phyloP scores from a whole-genome alignment of 2,113 vertebrate genomes.

The Bos javanicus region DNA sequence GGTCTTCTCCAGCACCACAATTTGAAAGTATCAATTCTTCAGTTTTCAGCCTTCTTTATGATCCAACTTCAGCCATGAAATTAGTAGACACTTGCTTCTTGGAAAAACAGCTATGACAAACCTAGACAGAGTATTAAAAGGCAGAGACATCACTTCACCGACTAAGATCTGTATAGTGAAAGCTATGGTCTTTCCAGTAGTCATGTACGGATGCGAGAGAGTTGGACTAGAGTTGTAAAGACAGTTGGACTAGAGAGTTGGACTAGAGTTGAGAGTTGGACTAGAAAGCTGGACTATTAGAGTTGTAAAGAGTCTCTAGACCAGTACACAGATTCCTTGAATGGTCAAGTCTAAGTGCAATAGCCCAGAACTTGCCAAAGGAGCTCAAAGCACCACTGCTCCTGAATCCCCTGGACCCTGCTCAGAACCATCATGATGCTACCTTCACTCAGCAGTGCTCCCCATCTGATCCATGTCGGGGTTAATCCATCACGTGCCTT shows the following conservation, averaged over 20 bases:
- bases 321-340: not conserved
- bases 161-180: not conserved
- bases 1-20: not conserved
- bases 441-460: rapidly evolving
- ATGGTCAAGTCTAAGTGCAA: not conserved
- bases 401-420: not conserved
- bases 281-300: too few species aligned
- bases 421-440: rapidly evolving
- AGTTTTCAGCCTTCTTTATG: not conserved
- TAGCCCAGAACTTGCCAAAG: not conserved
- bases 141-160: rapidly evolving
- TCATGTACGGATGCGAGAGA: not conserved
- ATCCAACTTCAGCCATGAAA: not conserved
- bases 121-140: not conserved
- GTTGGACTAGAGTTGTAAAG: too few species aligned
- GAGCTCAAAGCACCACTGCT: not conserved
- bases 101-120: not conserved
- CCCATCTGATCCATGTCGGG: rapidly evolving
- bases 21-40: not conserved
- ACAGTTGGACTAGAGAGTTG: too few species aligned
- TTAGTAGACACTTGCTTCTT: not conserved
- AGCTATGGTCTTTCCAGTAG: not conserved
- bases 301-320: not conserved
- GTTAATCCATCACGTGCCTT: not conserved
- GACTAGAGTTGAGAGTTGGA: too few species aligned